These are phyloP conservation scores for Octomys mimax DNA, from an alignment of 2,797 vertebrate species.

Conservation along the genomic window DNA sequence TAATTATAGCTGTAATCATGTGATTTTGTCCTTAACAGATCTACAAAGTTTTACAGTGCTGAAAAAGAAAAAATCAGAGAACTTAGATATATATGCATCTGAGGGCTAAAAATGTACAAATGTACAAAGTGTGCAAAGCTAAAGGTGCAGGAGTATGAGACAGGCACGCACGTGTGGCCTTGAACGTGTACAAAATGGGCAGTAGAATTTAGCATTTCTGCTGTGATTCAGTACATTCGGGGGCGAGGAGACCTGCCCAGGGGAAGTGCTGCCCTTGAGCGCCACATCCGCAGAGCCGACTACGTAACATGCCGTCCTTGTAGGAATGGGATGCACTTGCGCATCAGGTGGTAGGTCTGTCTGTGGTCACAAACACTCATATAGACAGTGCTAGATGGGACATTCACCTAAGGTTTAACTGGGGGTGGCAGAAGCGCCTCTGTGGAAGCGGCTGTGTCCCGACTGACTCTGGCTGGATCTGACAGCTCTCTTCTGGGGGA, in stretches of 20 bases:
- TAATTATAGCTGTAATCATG: background rate
- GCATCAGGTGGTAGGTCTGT: background rate
- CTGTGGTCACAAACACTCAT: background rate
- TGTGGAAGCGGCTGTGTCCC: background rate
- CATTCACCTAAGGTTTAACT: background rate
- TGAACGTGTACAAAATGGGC: background rate
- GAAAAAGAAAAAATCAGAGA: background rate
- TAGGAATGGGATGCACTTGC: background rate
- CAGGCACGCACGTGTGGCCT: background rate
- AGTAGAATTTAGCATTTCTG: background rate
- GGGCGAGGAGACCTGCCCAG: background rate
- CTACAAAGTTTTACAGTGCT: background rate
- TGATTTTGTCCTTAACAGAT: background rate
- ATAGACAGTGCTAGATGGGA: too few species aligned
- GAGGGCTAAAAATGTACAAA: background rate
- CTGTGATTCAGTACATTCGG: background rate
- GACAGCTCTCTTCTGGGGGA: background rate
- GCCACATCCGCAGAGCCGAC: background rate
- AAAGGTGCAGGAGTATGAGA: background rate
- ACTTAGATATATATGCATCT: background rate
- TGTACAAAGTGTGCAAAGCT: background rate
- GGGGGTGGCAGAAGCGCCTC: background rate
- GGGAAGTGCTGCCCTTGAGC: background rate
- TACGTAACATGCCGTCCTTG: rapidly evolving
- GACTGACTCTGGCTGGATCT: background rate